phyloP scores from a whole-genome alignment of 1,140 invertebrate genomes.

The Drosophila obscura region DNA sequence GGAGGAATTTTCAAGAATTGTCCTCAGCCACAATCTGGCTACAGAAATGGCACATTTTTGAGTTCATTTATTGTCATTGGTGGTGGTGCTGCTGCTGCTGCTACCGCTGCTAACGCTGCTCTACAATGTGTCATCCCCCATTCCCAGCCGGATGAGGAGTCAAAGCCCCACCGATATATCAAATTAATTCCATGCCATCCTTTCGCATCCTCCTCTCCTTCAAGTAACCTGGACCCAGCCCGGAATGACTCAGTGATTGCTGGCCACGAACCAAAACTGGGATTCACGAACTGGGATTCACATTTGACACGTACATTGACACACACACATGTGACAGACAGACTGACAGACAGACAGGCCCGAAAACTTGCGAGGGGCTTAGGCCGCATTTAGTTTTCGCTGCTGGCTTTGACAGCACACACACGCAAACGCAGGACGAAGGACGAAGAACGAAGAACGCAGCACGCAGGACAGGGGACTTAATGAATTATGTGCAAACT shows the following conservation, averaged over 20 bases:
- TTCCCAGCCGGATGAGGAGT: constrained; percentile 31
- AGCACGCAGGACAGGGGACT: constrained; percentile 21
- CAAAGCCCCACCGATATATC: constrained; percentile 25
- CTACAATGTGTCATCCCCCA: constrained; percentile 33
- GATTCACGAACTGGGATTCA: constrained; percentile 32
- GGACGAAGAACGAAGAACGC: constrained; percentile 11
- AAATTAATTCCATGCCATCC: constrained; percentile 29
- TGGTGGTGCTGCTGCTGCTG: constrained; percentile 8
- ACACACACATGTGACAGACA: constrained; percentile 38
- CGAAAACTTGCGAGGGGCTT: constrained; percentile 41
- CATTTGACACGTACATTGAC: constrained; percentile 41
- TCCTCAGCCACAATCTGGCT: not conserved
- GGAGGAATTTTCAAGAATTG: constrained; percentile 18
- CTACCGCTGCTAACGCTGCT: not conserved
- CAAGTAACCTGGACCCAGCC: not conserved
- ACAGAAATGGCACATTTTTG: constrained; percentile 29
- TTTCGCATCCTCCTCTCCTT: constrained; percentile 16
- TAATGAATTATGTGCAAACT: constrained; percentile 54
- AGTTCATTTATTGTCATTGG: constrained; percentile 32
- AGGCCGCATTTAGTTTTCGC: constrained; percentile 40
- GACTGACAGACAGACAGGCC: constrained; percentile 1
- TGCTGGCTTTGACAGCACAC: constrained; percentile 38
- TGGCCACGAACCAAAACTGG: constrained; percentile 30
- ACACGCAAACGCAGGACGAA: too few relatives aligned
- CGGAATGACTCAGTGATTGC: constrained; percentile 12